Evolutionary conservation across 2,888 invertebrate species (phyloP).

Genomic region (Stenotaenia linearis): DNA sequence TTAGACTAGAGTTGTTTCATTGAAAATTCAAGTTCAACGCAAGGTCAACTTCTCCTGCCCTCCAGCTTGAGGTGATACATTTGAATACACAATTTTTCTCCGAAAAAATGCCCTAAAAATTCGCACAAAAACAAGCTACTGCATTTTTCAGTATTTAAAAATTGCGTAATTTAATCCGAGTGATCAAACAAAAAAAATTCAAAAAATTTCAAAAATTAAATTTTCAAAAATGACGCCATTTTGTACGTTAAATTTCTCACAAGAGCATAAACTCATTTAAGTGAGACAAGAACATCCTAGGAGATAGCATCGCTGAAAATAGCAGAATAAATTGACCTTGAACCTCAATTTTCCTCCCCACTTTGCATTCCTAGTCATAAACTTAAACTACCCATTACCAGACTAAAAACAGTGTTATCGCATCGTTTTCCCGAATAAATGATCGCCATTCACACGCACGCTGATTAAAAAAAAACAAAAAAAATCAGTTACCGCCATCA

Average conservation of each 20-base stretch:
- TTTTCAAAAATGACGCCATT: too few species aligned
- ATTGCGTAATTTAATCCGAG: too few species aligned
- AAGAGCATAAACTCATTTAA: not conserved
- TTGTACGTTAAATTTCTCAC: not conserved
- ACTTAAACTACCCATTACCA: not conserved
- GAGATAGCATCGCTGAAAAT: not conserved
- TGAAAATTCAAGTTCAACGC: not conserved
- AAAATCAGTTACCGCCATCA: not conserved
- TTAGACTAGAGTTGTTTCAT: not conserved
- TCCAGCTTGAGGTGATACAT: not conserved
- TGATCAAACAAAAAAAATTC: not conserved
- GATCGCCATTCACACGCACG: not conserved
- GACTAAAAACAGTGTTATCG: not conserved
- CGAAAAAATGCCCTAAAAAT: not conserved
- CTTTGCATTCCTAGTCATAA: not conserved
- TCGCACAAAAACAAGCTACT: not conserved
- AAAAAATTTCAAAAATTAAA: not conserved
- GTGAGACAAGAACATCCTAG: not conserved
- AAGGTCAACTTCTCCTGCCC: constrained; percentile 4
- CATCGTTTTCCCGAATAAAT: not conserved
- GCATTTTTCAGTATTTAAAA: not conserved
- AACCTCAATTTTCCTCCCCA: not conserved
- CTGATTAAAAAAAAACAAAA: not conserved
- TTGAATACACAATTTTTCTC: not conserved
- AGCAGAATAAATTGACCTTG: not conserved